phyloP scores from a whole-genome alignment of 2,113 vertebrate genomes.

The Burhinus oedicnemus region DNA sequence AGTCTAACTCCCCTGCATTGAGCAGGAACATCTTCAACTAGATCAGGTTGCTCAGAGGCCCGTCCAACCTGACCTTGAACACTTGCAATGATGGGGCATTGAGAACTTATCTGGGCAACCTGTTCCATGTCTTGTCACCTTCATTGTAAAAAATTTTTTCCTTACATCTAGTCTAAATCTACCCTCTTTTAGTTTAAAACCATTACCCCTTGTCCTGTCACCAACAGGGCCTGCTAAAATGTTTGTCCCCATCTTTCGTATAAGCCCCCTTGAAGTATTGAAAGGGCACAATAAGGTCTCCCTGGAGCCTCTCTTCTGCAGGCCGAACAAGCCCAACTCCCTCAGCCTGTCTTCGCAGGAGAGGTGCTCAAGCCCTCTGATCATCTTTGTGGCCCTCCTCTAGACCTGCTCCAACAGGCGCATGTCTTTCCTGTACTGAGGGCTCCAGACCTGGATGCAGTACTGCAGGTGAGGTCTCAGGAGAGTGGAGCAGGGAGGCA shows the following conservation, averaged over 20 bases:
- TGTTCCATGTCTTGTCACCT: neutral
- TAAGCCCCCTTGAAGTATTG: neutral
- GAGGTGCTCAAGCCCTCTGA: neutral
- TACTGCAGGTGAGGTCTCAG: neutral
- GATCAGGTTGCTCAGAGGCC: neutral
- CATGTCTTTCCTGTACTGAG: neutral
- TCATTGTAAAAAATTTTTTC: neutral
- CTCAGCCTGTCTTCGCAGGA: neutral
- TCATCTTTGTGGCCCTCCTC: neutral
- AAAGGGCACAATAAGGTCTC: neutral
- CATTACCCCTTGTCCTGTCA: neutral
- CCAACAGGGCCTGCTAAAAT: neutral
- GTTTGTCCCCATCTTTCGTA: neutral
- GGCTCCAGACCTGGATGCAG: neutral
- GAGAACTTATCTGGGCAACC: accelerated
- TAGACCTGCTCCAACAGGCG: accelerated
- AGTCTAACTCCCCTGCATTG: too few relatives aligned
- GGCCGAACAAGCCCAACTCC: neutral
- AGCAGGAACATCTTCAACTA: neutral
- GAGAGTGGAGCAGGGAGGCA: neutral
- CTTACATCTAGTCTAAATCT: neutral
- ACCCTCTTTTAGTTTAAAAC: neutral
- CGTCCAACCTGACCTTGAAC: neutral
- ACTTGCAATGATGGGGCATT: neutral
- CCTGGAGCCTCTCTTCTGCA: neutral